Evolutionary conservation across 2,113 vertebrate genomes (phyloP).

Genomic region (Microcebus jonahi): DNA sequence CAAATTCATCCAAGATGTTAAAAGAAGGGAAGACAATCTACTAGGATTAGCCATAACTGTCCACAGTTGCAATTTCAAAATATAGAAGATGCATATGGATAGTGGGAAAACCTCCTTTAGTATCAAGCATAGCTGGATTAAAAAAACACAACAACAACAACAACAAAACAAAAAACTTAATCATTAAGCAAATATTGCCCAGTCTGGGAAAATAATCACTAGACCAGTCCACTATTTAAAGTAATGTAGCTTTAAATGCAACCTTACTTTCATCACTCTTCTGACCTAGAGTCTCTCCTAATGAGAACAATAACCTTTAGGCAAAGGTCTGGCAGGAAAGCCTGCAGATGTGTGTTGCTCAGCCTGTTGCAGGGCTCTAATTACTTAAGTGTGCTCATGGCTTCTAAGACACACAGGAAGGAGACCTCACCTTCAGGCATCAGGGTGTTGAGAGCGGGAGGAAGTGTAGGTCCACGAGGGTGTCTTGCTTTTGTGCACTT

Average conservation of each 20-base stretch:
- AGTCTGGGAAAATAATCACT: neutral
- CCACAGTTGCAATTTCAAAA: conserved; percentile 50
- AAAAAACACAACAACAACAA: conserved; percentile 39
- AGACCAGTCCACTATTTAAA: neutral
- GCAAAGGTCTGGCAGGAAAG: neutral
- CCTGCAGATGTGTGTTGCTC: neutral
- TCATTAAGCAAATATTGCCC: conserved; percentile 58
- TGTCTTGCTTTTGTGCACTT: conserved; percentile 71
- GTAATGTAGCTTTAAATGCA: neutral
- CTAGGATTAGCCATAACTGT: conserved; percentile 61
- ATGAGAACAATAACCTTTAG: neutral
- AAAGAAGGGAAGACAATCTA: conserved; percentile 52
- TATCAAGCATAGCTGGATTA: conserved; percentile 51
- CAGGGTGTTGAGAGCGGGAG: conserved; percentile 61
- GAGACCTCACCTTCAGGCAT: conserved; percentile 74
- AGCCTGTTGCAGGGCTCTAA: neutral
- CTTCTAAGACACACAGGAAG: conserved; percentile 62
- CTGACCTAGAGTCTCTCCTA: neutral
- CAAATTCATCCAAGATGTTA: conserved; percentile 58
- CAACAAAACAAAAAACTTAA: conserved; percentile 62
- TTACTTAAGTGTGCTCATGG: conserved; percentile 10
- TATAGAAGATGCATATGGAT: neutral
- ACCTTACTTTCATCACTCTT: neutral
- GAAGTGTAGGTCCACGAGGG: conserved; percentile 67
- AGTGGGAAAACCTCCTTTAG: conserved; percentile 66